A percentile compares a stretch with the other conserved stretches of the same genome.
Conservation (phyloP, 2,797 vertebrate species). For the Xerus rutilus region DNA sequence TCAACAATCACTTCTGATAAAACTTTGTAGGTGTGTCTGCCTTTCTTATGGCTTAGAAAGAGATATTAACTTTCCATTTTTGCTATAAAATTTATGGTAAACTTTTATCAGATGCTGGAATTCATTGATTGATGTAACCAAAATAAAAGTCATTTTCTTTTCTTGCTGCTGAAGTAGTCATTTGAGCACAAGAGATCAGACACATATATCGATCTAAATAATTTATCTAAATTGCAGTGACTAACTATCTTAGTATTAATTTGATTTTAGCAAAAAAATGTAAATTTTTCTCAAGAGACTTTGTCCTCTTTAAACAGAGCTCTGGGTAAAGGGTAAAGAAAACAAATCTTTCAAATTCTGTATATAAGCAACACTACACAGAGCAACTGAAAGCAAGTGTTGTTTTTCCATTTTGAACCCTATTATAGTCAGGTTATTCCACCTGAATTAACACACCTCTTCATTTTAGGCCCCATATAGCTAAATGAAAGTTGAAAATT, state of each 20-base stretch:
- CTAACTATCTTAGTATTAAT: background rate
- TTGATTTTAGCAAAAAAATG: background rate
- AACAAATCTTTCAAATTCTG: background rate
- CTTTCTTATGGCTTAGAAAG: background rate
- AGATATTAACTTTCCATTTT: background rate
- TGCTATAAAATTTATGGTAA: background rate
- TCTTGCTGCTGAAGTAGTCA: background rate
- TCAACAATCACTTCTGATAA: background rate
- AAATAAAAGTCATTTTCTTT: background rate
- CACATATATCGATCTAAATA: background rate
- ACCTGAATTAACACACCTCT: background rate
- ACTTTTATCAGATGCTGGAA: background rate
- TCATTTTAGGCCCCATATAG: background rate
- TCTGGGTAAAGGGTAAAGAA: accelerated
- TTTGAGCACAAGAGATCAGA: background rate
- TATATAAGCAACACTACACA: background rate
- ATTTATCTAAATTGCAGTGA: background rate
- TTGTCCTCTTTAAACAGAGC: background rate
- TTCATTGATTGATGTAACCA: background rate
- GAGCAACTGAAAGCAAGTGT: background rate
- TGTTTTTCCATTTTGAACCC: background rate
- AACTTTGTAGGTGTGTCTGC: background rate
- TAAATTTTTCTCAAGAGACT: background rate
- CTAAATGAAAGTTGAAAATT: constrained; percentile 21
- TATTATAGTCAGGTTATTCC: constrained; percentile 33